phyloP scores from a whole-genome alignment of 2,888 invertebrate species.

The Nomada fabriciana region DNA sequence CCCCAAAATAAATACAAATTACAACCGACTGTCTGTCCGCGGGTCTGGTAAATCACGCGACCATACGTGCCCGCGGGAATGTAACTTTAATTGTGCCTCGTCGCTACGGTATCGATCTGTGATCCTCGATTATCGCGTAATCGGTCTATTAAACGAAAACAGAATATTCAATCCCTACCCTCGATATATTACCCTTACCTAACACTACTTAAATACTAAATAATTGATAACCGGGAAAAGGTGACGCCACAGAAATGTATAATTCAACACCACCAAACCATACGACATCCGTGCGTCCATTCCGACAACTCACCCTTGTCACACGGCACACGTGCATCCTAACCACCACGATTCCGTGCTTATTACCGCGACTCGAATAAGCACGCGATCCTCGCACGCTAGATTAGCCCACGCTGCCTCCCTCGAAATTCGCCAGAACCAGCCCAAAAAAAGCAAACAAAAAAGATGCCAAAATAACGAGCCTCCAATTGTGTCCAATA shows the following conservation, averaged over 20 bases:
- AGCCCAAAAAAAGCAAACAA: not conserved
- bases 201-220: too few relatives aligned
- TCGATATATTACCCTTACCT: too few relatives aligned
- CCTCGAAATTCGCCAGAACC: slow-evolving; percentile 34
- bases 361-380: slow-evolving; percentile 23
- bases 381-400: slow-evolving; percentile 61
- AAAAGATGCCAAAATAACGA: not conserved
- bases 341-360: slow-evolving; percentile 11
- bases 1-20: not conserved
- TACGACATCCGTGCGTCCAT: too few relatives aligned
- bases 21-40: slow-evolving; percentile 7
- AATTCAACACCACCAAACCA: too few relatives aligned
- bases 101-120: too few relatives aligned
- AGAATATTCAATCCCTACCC: too few relatives aligned
- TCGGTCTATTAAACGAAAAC: too few relatives aligned
- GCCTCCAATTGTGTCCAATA: not conserved
- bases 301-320: too few relatives aligned
- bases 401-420: slow-evolving; percentile 39
- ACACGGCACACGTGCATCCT: too few relatives aligned
- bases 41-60: not conserved
- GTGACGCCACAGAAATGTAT: too few relatives aligned
- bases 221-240: too few relatives aligned
- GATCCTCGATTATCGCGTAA: too few relatives aligned
- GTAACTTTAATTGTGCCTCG: slow-evolving; percentile 18
- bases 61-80: slow-evolving; percentile 5